Evolutionary conservation across 64 coral and sea anemone species (phyloP).

Genomic region (Montipora cactus): DNA sequence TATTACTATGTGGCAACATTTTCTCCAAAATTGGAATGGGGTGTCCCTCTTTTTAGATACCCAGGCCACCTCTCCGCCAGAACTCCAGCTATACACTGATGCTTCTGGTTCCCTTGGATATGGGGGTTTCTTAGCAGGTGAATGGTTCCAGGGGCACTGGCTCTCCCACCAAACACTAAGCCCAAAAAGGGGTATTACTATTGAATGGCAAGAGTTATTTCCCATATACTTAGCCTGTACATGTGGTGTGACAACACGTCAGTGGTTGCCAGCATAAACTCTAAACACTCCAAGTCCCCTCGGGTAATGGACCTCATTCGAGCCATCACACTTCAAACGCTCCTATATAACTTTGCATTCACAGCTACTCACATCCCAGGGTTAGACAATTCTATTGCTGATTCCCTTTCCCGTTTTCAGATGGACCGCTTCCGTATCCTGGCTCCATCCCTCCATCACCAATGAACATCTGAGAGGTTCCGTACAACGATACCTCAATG

Average conservation of each 20-base stretch:
- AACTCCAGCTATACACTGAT: conserved; percentile 27
- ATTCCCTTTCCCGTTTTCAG: conserved; percentile 15
- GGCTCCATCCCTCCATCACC: neutral
- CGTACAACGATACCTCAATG: conserved; percentile 11
- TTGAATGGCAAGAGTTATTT: conserved; percentile 51
- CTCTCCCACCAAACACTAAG: neutral
- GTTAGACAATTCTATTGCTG: neutral
- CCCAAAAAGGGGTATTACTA: neutral
- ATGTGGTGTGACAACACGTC: conserved; percentile 43
- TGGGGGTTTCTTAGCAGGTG: conserved; percentile 4
- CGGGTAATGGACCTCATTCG: conserved; percentile 57
- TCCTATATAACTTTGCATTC: conserved; percentile 18
- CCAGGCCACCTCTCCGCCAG: neutral
- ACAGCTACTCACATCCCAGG: conserved; percentile 17
- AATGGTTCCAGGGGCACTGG: conserved; percentile 59
- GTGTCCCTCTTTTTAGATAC: conserved; percentile 1
- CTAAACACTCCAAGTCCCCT: conserved; percentile 11
- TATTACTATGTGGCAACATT: conserved; percentile 44
- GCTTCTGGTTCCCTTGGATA: conserved; percentile 51
- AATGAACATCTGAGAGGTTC: conserved; percentile 12
- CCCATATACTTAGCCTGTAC: neutral
- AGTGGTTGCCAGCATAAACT: neutral
- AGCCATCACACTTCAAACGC: conserved; percentile 23
- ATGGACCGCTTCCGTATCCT: neutral
- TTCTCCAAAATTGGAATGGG: conserved; percentile 47